Percentiles rank a stretch among this genome's conserved stretches.
Evolutionary conservation across 1,140 invertebrate species (phyloP).

Genomic region (Dinoponera quadriceps): DNA sequence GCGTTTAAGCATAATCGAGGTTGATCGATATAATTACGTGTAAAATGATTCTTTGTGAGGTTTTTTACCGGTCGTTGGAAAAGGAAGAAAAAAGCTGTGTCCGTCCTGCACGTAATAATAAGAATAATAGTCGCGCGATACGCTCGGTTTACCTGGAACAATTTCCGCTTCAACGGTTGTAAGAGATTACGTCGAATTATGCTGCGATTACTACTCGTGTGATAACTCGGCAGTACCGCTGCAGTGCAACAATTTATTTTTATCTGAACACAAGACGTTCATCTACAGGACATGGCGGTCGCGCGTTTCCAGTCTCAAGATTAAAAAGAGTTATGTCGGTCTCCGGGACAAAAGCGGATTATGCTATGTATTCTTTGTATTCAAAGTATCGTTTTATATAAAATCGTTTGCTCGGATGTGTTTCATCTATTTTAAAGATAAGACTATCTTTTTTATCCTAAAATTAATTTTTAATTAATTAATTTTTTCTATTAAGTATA

Average conservation of each 20-base stretch:
- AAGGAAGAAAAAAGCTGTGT: not conserved
- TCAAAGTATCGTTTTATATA: not conserved
- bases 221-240: conserved; percentile 14
- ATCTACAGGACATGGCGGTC: not conserved
- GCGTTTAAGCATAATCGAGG: too few species aligned
- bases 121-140: not conserved
- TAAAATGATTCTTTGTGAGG: not conserved
- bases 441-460: not conserved
- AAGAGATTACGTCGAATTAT: conserved; percentile 34
- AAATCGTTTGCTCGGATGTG: not conserved
- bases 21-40: too few species aligned
- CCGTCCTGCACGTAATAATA: not conserved
- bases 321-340: conserved; percentile 17
- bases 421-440: not conserved
- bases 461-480: not conserved
- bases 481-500: not conserved
- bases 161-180: conserved; percentile 33
- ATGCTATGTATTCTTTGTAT: not conserved
- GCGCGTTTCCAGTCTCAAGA: conserved; percentile 8
- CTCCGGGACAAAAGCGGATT: not conserved
- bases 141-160: conserved; percentile 17
- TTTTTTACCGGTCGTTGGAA: not conserved
- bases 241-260: conserved; percentile 23
- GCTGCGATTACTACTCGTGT: not conserved
- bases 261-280: conserved; percentile 31